Percentiles rank a stretch among this genome's conserved stretches.
Evolutionary conservation across 1,140 invertebrate genomes (phyloP).

Genomic region (Musca domestica): DNA sequence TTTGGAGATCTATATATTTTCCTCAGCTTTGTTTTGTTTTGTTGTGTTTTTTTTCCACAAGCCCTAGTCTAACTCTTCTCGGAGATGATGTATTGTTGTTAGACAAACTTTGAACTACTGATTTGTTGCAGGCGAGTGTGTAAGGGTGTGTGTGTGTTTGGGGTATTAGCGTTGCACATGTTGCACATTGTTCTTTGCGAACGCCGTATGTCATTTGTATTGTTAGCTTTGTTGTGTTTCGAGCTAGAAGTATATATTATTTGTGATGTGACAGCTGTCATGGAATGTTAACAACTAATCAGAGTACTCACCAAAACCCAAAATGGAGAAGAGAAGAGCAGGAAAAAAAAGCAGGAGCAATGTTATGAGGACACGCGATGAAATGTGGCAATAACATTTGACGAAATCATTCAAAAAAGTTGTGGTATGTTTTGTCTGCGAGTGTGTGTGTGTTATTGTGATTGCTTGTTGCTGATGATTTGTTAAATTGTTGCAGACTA

Average conservation of each 20-base stretch:
- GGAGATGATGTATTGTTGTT: constrained; percentile 14
- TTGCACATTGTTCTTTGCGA: not conserved
- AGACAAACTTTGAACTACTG: constrained; percentile 10
- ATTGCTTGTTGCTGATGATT: too few species aligned
- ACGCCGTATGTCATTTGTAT: not conserved
- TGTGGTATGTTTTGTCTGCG: too few species aligned
- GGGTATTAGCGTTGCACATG: not conserved
- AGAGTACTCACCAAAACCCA: not conserved
- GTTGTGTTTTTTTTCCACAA: too few species aligned
- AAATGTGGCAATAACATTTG: too few species aligned
- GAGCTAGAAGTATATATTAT: not conserved
- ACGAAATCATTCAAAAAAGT: too few species aligned
- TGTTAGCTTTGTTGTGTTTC: not conserved
- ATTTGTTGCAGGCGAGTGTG: constrained; percentile 20
- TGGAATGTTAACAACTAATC: constrained; percentile 19
- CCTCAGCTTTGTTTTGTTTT: too few species aligned
- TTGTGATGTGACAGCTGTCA: constrained; percentile 20
- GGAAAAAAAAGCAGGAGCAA: not conserved
- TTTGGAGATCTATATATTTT: too few species aligned
- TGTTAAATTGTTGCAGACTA: too few species aligned
- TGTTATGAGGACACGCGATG: too few species aligned
- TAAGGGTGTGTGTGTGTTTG: not conserved
- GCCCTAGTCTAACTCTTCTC: too few species aligned
- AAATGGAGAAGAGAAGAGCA: not conserved
- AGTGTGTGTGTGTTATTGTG: too few species aligned